Evolutionary conservation across 1,140 invertebrate genomes (phyloP), one percentile per base, ranked within the genome.

Genomic region (Drosophila yakuba): DNA sequence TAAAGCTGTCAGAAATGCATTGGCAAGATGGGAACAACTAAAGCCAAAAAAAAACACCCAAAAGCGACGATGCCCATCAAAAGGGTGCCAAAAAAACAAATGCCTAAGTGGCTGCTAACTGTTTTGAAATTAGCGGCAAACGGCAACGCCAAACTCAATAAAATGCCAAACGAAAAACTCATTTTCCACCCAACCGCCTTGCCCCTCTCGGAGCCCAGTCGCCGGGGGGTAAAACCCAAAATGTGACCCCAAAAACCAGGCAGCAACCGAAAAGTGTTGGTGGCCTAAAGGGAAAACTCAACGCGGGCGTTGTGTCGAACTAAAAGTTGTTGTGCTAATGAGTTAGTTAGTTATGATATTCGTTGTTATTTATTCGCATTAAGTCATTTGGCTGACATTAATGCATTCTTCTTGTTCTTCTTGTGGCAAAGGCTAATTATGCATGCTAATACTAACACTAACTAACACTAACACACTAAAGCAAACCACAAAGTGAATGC

Each of bases 291-390:
- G 25, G 23, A 32, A 17, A 32, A 32, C 28, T 32, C 7, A 32
- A 23, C 38, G 38, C 28, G 20, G 10, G 5, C 11, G n/a, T 25
- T 7, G 45, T 17, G n/a, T n/a, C 14, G 45, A 25, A 32, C 32
- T 43, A 73, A 82, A 78, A 62, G 67, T 81, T 84, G 61, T 50
- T 57, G 69, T 85, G 82, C 74, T 86, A 85, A 85, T 85, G 82
- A 85, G 82, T 75, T 85, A 86, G 82, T 75, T 85, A 78, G 82
- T 86, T 85, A 77, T 85, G 67, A 69, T 64, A 69, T 50, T 50
- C 50, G 57, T 47, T 54, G 59, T 44, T 50, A 54, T 57, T 63
- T 23, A 54, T 57, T 63, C 32, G 36, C 36, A 76, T 64, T 78
- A 60, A 25, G 47, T 28, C 56, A 75, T 75, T 78, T 71, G 44